phyloP scores from a whole-genome alignment of 2,888 invertebrate genomes.

The Archaeoteleia sp. region DNA sequence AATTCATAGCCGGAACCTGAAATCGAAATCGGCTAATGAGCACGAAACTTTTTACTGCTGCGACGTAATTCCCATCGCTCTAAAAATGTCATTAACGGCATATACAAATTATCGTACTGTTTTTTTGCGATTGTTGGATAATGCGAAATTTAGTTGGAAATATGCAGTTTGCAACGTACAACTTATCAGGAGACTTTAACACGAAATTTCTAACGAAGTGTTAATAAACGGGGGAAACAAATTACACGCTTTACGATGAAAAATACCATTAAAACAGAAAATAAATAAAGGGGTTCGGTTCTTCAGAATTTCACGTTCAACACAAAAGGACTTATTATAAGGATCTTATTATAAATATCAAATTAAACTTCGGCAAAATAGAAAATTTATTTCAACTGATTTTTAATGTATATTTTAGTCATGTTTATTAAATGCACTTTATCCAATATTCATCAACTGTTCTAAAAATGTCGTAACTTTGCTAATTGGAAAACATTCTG shows the following conservation, averaged over 20 bases:
- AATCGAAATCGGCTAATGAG: constrained; percentile 19
- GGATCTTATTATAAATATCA: no score
- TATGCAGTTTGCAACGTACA: background rate
- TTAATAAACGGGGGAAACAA: constrained; percentile 14
- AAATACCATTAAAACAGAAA: constrained; percentile 1
- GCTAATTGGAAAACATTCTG: no score
- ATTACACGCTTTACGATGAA: constrained; percentile 5
- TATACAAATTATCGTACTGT: constrained; percentile 23
- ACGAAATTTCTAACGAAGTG: constrained; percentile 7
- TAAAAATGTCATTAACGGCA: constrained; percentile 21
- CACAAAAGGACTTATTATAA: no score
- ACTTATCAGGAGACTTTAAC: constrained; percentile 4
- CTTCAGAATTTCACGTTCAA: no score
- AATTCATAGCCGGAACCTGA: constrained; percentile 23
- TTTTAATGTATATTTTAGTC: no score
- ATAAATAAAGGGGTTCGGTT: no score
- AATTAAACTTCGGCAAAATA: no score
- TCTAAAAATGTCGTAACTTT: no score
- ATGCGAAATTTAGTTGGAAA: constrained; percentile 24
- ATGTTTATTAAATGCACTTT: no score
- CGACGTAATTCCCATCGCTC: constrained; percentile 18
- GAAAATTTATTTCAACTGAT: no score
- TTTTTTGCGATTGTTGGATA: constrained; percentile 12
- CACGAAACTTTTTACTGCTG: constrained; percentile 27
- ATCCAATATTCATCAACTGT: no score